Evolutionary conservation across 2,888 invertebrate species (phyloP), one percentile per base, ranked within the genome.

Genomic region (Papilio protenor): DNA sequence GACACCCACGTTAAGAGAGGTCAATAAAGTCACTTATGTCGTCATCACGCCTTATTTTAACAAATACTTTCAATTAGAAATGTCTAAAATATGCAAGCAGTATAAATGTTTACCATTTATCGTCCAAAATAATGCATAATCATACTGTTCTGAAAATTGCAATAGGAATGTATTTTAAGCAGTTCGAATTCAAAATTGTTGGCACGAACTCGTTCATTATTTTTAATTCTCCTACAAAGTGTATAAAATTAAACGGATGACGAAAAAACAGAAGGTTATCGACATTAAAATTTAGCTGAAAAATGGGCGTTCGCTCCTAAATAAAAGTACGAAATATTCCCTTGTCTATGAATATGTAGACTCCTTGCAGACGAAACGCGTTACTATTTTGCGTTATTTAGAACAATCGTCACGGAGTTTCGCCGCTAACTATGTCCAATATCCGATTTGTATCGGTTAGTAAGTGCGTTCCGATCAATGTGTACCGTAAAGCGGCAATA

Each of bases 401-500:
- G 77, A 47, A 75, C 74, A 74, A 75, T 71, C 61, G 77, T 71
- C 74, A 75, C 70, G 77, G 52, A 70, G 74, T 75, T 77, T 75
- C 74, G 33, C 77, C 70, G 40, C 52, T 77, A 70, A 77, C 74
- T 75, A 61, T 70, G 71, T 61, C 75, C 55, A 78, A 75, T 71
- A 61, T 70, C 61, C 75, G 71, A 78, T 78, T 78, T 75, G 78
- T 75, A 71, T 78, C 77, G 70, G 74, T 70, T 70, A 61, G 70
- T 70, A 61, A 77, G 70, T 74, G 74, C 77, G 75, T 78, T 75
- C 45, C 75, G 75, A 78, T 75, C 61, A 70, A 71, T 78, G 75
- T 72, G 49, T 52, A 75, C 61, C 77, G 61, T 75, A 64, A 55
- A 75, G 71, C 77, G 75, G 64, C 45, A 71, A 77, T 75, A 85